These are phyloP conservation scores for Actinernus sp. DNA, from an alignment of 92 coral and sea anemone genomes.

Conservation along the genomic window DNA sequence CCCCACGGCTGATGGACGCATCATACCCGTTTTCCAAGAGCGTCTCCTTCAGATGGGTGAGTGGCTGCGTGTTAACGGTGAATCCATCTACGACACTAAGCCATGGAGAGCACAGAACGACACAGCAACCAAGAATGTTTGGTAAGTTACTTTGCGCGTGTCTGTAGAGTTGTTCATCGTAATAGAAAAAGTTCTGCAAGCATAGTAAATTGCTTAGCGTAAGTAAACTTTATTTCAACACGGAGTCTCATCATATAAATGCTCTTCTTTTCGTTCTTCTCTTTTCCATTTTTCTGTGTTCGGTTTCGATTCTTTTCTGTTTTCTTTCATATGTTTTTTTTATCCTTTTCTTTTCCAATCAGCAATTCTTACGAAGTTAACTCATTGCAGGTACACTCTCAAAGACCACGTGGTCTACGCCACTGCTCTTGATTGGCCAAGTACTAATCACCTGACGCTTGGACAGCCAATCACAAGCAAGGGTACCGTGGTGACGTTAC, in stretches of 20 bases:
- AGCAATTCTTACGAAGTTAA: too few relatives aligned
- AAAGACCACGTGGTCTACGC: constrained; percentile 69
- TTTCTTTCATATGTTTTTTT: too few relatives aligned
- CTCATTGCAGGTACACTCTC: constrained; percentile 74
- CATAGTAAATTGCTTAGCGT: too few relatives aligned
- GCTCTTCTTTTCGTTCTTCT: too few relatives aligned
- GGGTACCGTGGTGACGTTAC: constrained; percentile 59
- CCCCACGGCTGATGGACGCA: constrained; percentile 83
- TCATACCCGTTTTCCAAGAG: constrained; percentile 89
- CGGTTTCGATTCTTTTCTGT: too few relatives aligned
- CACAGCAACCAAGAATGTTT: constrained; percentile 63
- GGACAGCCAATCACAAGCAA: constrained; percentile 29
- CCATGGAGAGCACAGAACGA: constrained; percentile 94
- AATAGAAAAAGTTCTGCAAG: too few relatives aligned
- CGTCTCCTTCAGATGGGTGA: constrained; percentile 84
- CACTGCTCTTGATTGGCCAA: constrained; percentile 73
- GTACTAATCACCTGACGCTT: constrained; percentile 36
- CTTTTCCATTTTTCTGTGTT: too few relatives aligned
- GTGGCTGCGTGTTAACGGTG: constrained; percentile 88
- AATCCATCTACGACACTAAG: constrained; percentile 73
- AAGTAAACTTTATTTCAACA: too few relatives aligned
- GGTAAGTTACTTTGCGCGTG: too few relatives aligned
- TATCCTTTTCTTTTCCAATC: too few relatives aligned
- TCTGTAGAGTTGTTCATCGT: too few relatives aligned
- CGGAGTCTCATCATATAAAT: too few relatives aligned